Evolutionary conservation across 2,113 vertebrate genomes (phyloP), one percentile per base, ranked within the genome.

Genomic region (Noturus placidus): DNA sequence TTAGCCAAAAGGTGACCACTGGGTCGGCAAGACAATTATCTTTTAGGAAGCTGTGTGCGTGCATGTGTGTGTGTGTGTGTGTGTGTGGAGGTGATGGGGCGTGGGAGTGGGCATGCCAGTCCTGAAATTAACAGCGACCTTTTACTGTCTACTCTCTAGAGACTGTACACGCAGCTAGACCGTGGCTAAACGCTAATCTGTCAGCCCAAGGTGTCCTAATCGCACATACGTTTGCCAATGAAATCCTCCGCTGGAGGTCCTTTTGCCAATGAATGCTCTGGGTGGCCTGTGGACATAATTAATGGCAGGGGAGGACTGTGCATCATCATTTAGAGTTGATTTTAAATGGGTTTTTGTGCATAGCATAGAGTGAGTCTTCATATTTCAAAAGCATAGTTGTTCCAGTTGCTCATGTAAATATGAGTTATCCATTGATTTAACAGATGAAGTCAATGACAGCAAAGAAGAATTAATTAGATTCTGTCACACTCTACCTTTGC

Each of bases 101-200:
- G n/a, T 74, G 54, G 57, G 20, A 61, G 30, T 35, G 27, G 87
- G 27, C 56, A 42, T 69, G 25, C 50, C n/a, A 33, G 46, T 56
- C 56, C 78, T 46, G 79, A 89, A 70, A 87, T 80, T 82, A 54
- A 79, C 80, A 91, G 78, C 92, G 90, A 93, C 93, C 92, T 93
- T 92, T 89, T 25, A 79, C 70, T 85, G 79, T 61, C 78, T 9
- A 56, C 42, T 83, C 90, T 88, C 90, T 72, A n/a, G 90, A 5
- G 89, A 78, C 88, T 90, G 74, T 74, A 91, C 20, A 13, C 46
- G 59, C 50, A 69, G 4, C 27, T 76, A 70, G 22, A 56, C 88
- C 54, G 89, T 91, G 85, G 87, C 91, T 91, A 88, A 88, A 91
- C 3, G 70, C 74, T 93, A 93, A 93, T 93, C 93, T 93, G 87